Evolutionary conservation across 1,140 invertebrate genomes (phyloP).

Genomic region (Muscidifurax raptorellus): DNA sequence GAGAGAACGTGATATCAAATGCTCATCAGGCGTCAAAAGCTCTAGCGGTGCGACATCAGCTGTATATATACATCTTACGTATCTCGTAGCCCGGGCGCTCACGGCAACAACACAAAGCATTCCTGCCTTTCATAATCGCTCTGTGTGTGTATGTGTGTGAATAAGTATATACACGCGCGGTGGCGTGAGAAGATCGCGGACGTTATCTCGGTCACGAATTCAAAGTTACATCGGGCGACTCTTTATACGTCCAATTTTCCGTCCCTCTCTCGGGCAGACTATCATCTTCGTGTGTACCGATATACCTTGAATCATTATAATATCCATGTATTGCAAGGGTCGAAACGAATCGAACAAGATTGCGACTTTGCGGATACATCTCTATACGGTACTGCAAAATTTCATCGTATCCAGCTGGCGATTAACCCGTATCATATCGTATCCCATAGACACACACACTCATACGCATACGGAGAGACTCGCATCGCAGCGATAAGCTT

Average conservation of each 20-base stretch:
- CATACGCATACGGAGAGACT: too few species aligned
- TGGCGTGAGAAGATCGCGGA: constrained; percentile 50
- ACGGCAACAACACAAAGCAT: not conserved
- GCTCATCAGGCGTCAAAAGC: not conserved
- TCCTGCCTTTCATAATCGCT: constrained; percentile 51
- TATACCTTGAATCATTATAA: too few species aligned
- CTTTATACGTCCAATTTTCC: not conserved
- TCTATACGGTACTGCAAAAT: not conserved
- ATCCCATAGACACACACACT: not conserved
- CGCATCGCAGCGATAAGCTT: not conserved
- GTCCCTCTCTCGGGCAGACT: not conserved
- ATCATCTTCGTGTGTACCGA: too few species aligned
- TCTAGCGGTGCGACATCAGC: not conserved
- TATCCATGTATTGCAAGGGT: too few species aligned
- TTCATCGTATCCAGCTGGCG: not conserved
- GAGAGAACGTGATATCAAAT: not conserved
- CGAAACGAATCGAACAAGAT: too few species aligned
- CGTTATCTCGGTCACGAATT: constrained; percentile 53
- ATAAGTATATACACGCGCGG: too few species aligned
- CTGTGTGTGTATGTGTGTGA: not conserved
- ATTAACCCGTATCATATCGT: not conserved
- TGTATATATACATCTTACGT: not conserved
- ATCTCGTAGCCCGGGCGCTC: not conserved
- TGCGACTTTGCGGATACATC: too few species aligned
- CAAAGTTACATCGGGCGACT: not conserved